Percentiles rank a stretch among this genome's conserved stretches.
Evolutionary conservation across 2,113 vertebrate genomes (phyloP).

Genomic region (Indicator maculatus): DNA sequence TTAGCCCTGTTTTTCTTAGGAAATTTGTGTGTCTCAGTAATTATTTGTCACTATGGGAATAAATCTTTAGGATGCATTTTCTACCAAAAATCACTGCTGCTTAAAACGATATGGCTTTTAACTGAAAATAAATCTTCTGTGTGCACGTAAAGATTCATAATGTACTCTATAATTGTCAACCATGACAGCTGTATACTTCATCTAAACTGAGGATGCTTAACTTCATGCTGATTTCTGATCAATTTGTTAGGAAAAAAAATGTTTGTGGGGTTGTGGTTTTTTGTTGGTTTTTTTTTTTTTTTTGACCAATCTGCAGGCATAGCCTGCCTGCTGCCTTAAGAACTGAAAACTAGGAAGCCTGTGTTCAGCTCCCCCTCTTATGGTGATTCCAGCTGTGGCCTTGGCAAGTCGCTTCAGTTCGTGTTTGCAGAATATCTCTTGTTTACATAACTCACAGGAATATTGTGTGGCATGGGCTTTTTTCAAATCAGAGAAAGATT

Average conservation of each 20-base stretch:
- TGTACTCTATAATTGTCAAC: not conserved
- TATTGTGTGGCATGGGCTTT: not conserved
- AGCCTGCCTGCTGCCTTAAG: not conserved
- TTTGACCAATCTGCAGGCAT: not conserved
- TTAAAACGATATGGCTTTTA: not conserved
- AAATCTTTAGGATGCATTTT: not conserved
- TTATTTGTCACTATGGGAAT: not conserved
- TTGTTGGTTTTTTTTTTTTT: too few relatives aligned
- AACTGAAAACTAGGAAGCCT: not conserved
- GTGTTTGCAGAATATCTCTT: not conserved
- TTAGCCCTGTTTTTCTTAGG: not conserved
- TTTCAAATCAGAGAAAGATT: not conserved
- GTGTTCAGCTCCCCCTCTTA: not conserved
- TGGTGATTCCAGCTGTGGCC: not conserved
- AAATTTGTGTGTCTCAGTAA: not conserved
- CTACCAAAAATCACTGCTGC: not conserved
- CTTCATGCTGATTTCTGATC: not conserved
- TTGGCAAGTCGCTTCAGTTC: not conserved
- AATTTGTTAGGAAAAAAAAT: not conserved
- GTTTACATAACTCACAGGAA: not conserved
- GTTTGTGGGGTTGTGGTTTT: too few relatives aligned
- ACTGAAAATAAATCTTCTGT: not conserved
- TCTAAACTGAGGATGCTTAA: not conserved
- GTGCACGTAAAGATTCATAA: not conserved
- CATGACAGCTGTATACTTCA: not conserved